phyloP scores from a whole-genome alignment of 2,113 vertebrate genomes.

The Leiothrix lutea region DNA sequence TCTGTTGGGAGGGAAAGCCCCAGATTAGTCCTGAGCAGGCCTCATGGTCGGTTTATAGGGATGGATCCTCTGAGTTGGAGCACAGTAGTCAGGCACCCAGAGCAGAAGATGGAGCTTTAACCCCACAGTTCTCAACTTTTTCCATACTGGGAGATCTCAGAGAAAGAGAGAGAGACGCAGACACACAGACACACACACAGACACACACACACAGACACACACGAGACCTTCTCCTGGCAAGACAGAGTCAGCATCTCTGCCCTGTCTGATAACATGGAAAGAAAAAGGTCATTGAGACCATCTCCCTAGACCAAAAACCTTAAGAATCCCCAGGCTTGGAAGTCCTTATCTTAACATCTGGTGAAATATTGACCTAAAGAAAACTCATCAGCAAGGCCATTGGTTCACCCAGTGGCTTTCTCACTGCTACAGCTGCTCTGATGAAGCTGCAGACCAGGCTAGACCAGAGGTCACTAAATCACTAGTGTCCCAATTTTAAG shows the following conservation, averaged over 20 bases:
- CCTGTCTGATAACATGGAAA: slow-evolving; percentile 34
- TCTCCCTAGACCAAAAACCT: neutral
- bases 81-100: slow-evolving; percentile 45
- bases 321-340: neutral
- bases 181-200: neutral
- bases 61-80: slow-evolving; percentile 47
- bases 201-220: neutral
- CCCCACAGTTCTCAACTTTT: slow-evolving; percentile 52
- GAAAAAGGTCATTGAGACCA: slow-evolving; percentile 57
- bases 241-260: neutral
- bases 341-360: neutral
- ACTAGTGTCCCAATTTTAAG: neutral
- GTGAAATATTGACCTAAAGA: neutral
- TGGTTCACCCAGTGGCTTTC: neutral
- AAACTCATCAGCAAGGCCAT: neutral
- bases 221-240: slow-evolving; percentile 23
- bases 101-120: slow-evolving; percentile 55
- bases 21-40: slow-evolving; percentile 38
- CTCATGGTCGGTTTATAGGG: slow-evolving; percentile 12
- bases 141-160: slow-evolving; percentile 50
- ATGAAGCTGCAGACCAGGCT: neutral
- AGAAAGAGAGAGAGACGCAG: slow-evolving; percentile 50
- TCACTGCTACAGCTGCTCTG: neutral
- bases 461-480: neutral
- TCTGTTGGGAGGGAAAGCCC: slow-evolving; percentile 41